Conservation (phyloP, 2,113 vertebrate species). For the Malurus alboscapulatus region DNA sequence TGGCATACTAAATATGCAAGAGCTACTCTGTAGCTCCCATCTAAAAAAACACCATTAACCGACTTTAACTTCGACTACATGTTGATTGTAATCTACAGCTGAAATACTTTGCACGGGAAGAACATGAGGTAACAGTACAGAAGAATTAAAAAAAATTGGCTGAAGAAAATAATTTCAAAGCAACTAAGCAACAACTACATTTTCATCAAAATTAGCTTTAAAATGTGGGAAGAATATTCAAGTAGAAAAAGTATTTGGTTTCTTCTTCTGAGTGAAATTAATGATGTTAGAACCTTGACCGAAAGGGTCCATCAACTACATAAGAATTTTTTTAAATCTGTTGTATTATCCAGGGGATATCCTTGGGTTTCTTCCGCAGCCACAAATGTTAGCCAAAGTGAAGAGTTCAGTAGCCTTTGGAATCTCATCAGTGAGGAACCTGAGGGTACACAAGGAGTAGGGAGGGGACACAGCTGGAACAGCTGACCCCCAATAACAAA, state of each 20-base stretch:
- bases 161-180: background rate
- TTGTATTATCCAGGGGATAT: background rate
- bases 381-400: background rate
- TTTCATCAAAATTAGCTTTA: background rate
- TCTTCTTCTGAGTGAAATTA: background rate
- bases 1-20: background rate
- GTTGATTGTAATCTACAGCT: background rate
- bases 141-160: accelerated
- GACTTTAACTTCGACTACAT: background rate
- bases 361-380: background rate
- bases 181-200: background rate
- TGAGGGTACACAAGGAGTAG: background rate
- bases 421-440: background rate
- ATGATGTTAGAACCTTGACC: background rate
- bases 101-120: background rate
- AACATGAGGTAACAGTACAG: background rate
- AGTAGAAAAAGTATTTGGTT: background rate
- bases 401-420: background rate
- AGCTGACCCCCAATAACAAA: background rate
- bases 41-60: background rate
- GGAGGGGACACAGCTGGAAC: too few species aligned
- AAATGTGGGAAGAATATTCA: background rate
- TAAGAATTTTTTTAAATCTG: background rate
- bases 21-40: background rate
- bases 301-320: background rate